Evolutionary conservation across 2,888 invertebrate genomes (phyloP).

Genomic region (Agriopis marginaria): DNA sequence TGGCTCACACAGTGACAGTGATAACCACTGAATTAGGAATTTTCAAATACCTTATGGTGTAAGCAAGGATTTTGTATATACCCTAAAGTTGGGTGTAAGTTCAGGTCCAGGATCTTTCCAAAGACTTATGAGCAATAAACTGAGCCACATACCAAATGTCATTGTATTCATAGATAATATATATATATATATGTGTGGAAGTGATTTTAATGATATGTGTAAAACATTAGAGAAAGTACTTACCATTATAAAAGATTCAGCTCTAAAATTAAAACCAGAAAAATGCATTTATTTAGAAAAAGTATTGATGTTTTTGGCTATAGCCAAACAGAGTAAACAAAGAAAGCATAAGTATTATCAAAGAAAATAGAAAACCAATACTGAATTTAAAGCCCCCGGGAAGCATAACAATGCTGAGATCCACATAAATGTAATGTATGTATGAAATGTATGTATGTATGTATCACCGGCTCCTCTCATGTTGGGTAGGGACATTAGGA

Average conservation of each 20-base stretch:
- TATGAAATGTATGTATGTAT: too few relatives aligned
- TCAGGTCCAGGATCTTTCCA: not conserved
- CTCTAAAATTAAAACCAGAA: constrained; percentile 12
- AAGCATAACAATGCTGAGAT: too few relatives aligned
- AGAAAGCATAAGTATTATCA: constrained; percentile 5
- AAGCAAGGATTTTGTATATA: not conserved
- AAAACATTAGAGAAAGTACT: not conserved
- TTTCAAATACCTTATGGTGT: constrained; percentile 1
- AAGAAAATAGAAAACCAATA: constrained; percentile 15
- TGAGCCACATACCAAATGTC: not conserved
- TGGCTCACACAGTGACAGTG: not conserved
- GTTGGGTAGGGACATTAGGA: not conserved
- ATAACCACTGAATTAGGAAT: not conserved
- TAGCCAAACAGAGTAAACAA: constrained; percentile 12
- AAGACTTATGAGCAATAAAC: not conserved
- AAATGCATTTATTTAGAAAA: constrained; percentile 11
- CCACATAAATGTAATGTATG: too few relatives aligned
- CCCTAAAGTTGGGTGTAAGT: not conserved
- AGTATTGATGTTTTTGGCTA: constrained; percentile 10
- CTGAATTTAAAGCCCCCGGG: too few relatives aligned
- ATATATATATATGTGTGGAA: not conserved
- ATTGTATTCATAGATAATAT: constrained; percentile 1
- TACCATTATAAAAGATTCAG: not conserved
- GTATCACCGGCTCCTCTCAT: not conserved
- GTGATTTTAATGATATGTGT: too few relatives aligned